Percentiles rank a stretch among this genome's conserved stretches.
These are phyloP conservation scores for Trinectes maculatus DNA, from an alignment of 2,113 vertebrate genomes.

Conservation along the genomic window DNA sequence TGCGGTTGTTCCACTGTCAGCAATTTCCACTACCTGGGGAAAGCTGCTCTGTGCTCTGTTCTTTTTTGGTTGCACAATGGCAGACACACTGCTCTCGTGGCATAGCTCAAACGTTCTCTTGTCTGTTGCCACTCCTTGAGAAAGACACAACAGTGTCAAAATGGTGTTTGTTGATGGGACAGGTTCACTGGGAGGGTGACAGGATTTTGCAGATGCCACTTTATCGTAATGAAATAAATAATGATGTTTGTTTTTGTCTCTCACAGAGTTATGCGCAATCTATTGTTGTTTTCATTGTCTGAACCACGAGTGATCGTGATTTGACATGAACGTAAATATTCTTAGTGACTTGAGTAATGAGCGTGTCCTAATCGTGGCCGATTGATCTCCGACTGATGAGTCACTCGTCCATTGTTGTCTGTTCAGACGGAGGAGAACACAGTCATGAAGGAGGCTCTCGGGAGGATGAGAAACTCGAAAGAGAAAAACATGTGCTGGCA, in stretches of 20 bases:
- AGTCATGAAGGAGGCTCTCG: conserved; percentile 91
- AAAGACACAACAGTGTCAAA: not conserved
- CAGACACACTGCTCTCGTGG: not conserved
- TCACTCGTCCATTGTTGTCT: conserved; percentile 5
- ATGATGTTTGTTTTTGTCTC: not conserved
- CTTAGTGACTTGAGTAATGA: conserved; percentile 3
- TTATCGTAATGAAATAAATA: not conserved
- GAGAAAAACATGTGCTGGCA: conserved; percentile 96
- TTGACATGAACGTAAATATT: not conserved
- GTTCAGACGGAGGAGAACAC: conserved; percentile 93
- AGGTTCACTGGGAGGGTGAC: not conserved
- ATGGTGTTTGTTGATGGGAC: not conserved
- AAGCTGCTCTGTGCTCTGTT: not conserved
- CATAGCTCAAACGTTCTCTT: not conserved
- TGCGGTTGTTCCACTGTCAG: not conserved
- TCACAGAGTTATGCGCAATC: too few relatives aligned
- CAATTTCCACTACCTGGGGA: not conserved
- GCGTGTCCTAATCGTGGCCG: conserved; percentile 27
- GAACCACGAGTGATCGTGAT: not conserved
- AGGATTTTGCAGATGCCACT: not conserved
- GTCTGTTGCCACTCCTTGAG: not conserved
- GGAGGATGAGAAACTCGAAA: conserved; percentile 86
- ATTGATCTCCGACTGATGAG: conserved; percentile 16
- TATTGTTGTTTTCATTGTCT: too few relatives aligned
- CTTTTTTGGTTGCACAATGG: not conserved